Evolutionary conservation across 2,797 vertebrate species (phyloP).

Genomic region (Scolopax rusticola): DNA sequence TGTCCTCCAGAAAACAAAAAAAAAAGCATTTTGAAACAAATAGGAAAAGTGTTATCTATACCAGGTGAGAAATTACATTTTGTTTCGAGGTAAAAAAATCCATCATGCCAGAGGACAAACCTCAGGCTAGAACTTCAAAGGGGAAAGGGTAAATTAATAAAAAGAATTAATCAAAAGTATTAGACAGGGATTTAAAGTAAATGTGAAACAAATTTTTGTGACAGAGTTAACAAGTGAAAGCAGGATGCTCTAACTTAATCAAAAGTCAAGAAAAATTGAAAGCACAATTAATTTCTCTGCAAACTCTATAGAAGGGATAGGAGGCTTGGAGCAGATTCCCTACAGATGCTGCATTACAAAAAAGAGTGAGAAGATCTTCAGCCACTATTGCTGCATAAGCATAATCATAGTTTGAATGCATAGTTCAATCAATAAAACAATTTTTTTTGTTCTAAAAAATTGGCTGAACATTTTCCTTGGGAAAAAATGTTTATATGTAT

Average conservation of each 20-base stretch:
- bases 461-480: not conserved
- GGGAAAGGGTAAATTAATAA: not conserved
- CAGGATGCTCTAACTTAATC: not conserved
- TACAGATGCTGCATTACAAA: not conserved
- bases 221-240: not conserved
- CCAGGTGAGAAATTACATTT: not conserved
- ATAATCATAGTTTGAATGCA: not conserved
- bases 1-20: not conserved
- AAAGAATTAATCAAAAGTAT: not conserved
- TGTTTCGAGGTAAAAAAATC: not conserved
- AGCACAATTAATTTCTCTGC: not conserved
- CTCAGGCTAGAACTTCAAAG: not conserved
- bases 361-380: not conserved
- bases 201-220: not conserved
- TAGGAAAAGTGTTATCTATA: not conserved
- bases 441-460: slow-evolving; percentile 4
- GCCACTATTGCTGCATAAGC: not conserved
- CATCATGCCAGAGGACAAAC: not conserved
- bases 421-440: not conserved
- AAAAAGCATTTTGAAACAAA: not conserved
- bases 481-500: slow-evolving; percentile 14
- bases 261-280: not conserved
- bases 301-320: not conserved
- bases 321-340: not conserved
- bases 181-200: not conserved